Base-by-base conservation (phyloP, 2,113 vertebrate genomes). In the Equus quagga region DNA sequence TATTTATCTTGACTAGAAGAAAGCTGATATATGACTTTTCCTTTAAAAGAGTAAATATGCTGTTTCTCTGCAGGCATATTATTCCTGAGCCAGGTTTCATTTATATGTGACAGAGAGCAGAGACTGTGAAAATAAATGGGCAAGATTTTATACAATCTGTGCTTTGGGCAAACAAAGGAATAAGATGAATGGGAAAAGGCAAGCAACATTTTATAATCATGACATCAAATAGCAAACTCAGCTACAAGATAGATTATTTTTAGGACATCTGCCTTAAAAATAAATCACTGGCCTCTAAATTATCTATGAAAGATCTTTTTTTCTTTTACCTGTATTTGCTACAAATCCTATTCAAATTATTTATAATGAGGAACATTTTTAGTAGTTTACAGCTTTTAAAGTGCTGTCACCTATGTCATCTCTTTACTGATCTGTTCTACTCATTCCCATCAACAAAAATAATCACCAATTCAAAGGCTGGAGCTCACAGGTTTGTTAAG, bases 81-180 rank as follows among this genome's bases (percentile, higher is more conserved):
- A 96, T 93, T 97, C 88, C 44, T 73, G 51, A 84, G 28, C 51
- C 93, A n/a, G 65, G 28, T 93, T 97, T 97, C 92, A 90, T 92
- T 95, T 96, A 78, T 94, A 94, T 78, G 73, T 93, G 86, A 92
- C 82, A 97, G 78, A 93, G 13, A 90, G 49, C 28, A 96, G 60
- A 97, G 79, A 81, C 54, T 88, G n/a, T 85, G 67, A 95, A 96
- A 96, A 94, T 96, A 98, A 93, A 96, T 91, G 73, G 67, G 21
- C 54, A 85, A 85, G 58, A 64, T 91, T 94, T 91, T 93, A 67
- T 70, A 94, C 54, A 83, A 81, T 84, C 79, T 96, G 73, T 92
- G 93, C 78, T 96, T 86, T 93, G 26, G 64, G 81, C 80, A 97
- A 97, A 96, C 92, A 90, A 96, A 86, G 51, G 49, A 80, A 89